Base-by-base conservation (phyloP, 2,888 invertebrate genomes). In the Aporophyla nigra region DNA sequence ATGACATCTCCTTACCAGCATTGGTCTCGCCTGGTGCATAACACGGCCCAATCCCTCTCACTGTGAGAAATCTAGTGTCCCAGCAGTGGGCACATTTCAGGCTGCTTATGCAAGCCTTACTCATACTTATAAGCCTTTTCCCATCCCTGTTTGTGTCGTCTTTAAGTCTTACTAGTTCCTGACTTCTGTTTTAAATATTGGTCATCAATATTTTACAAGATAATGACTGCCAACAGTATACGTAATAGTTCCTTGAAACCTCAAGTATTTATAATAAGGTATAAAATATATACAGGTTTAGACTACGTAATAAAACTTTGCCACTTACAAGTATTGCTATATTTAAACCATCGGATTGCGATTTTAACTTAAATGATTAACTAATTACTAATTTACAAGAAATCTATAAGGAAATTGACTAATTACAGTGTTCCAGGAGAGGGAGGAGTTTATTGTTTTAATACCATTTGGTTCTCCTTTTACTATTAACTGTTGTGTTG, bases 371-470 rank as follows among this genome's bases (percentile, higher is more conserved):
- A 14, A 7, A 40, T 61, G 12, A 61, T 61, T 46, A 33, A 66
- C 54, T 54, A 71, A 71, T 74, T 59, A 58, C 62, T 1, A 24
- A 71, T 53, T 82, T n/a, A 53, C 79, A 21, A 65, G 79, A 69
- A 81, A 83, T 81, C 40, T 72, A 69, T 78, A 69, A 72, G 79
- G 67, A 81, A 81, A 59, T 53, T 14, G 14, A 16, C n/a, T 69
- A 61, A 74, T 78, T 59, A 69, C 14, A 16, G 27, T 40, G 5
- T 83, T 78, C 59, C 51, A 14, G 19, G 66, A 27, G 14, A 33
- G 21, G 2, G 27, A 21, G 1, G 46, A 53, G 16, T 81, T 62
- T 66, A 83, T 65, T 53, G 58, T 59, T 56, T 68, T 56, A 49
- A 9, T 24, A 10, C 12, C 43, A n/a, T 33, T 33, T 2, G 33